phyloP scores from a whole-genome alignment of 2,888 invertebrate species.

The Lasioglossum pauxillum region DNA sequence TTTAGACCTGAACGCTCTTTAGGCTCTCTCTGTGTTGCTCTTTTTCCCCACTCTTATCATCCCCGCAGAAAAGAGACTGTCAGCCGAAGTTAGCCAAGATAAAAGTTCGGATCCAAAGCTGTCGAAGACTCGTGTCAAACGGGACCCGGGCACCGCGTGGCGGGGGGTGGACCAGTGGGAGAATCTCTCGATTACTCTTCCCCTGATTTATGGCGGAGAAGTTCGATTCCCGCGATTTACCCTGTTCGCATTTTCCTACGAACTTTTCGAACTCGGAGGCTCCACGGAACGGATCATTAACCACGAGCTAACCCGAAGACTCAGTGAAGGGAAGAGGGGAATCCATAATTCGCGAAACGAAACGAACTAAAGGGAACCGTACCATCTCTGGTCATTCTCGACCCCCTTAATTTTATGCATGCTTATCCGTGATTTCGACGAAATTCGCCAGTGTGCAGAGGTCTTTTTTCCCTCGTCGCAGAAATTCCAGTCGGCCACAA shows the following conservation, averaged over 20 bases:
- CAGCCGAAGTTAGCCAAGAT: neutral
- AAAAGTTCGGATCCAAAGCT: neutral
- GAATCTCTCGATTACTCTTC: neutral
- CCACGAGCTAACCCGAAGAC: conserved; percentile 4
- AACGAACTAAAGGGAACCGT: neutral
- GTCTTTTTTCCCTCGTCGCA: conserved; percentile 28
- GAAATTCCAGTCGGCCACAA: conserved; percentile 27
- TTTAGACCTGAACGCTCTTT: too few species aligned
- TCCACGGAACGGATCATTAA: conserved; percentile 28
- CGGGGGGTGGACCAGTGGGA: neutral
- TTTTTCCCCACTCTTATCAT: neutral
- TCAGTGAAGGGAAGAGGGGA: neutral
- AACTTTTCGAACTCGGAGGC: conserved; percentile 21
- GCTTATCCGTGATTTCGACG: conserved; percentile 11
- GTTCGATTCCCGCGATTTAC: conserved; percentile 11
- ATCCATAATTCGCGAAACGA: conserved; percentile 16
- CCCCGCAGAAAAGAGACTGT: neutral
- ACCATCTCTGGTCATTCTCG: neutral
- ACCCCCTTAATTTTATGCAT: neutral
- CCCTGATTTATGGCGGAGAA: conserved; percentile 24
- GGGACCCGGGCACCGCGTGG: neutral
- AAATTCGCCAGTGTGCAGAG: conserved; percentile 11
- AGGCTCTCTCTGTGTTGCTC: neutral
- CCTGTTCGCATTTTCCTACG: conserved; percentile 3
- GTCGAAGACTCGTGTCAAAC: conserved; percentile 2